A percentile compares a stretch with the other conserved stretches of the same genome.
These are phyloP conservation scores for Grammomys dolichurus DNA, from an alignment of 2,113 vertebrate species.

Conservation along the genomic window DNA sequence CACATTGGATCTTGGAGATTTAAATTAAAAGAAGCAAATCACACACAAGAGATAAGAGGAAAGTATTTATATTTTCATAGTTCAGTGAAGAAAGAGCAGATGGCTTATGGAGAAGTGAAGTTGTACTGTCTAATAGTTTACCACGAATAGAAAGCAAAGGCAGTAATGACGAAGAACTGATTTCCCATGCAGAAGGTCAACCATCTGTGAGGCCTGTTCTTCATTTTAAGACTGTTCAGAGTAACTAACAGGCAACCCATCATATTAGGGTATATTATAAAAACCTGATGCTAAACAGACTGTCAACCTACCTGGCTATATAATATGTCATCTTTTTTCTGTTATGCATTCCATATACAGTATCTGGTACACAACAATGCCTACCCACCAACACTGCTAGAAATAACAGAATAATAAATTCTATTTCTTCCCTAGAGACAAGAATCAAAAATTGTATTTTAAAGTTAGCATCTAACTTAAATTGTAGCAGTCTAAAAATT, in stretches of 20 bases:
- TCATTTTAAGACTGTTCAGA: background rate
- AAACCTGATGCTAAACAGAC: background rate
- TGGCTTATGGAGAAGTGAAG: constrained; percentile 72
- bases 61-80: constrained; percentile 50
- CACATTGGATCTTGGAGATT: constrained; percentile 47
- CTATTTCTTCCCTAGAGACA: background rate
- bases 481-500: background rate
- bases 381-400: background rate
- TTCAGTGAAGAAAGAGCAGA: constrained; percentile 67
- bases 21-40: constrained; percentile 79
- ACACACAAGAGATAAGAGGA: constrained; percentile 49
- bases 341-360: background rate
- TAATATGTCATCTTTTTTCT: background rate
- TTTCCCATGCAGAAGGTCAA: background rate
- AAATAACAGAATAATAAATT: background rate
- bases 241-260: background rate
- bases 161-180: background rate
- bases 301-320: background rate
- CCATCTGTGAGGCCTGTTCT: background rate
- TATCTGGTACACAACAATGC: background rate
- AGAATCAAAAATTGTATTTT: background rate
- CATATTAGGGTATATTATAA: background rate
- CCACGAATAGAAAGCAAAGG: constrained; percentile 33
- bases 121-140: constrained; percentile 52
- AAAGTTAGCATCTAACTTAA: background rate